A percentile compares a stretch with the other conserved stretches of the same genome.
These are phyloP conservation scores for Perca fluviatilis DNA, from an alignment of 2,113 vertebrate genomes.

Conservation along the genomic window DNA sequence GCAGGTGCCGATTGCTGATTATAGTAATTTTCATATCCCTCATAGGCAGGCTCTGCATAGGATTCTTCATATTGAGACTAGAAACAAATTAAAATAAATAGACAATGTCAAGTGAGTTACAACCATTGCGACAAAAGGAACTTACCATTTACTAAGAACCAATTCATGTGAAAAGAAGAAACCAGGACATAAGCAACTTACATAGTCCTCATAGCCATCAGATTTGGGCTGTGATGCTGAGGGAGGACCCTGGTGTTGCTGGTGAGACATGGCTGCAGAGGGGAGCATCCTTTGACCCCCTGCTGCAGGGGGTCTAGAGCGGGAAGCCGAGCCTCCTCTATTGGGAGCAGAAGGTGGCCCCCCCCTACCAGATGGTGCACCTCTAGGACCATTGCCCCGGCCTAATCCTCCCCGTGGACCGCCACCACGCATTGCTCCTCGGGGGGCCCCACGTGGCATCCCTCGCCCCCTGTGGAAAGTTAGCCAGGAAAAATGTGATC, in stretches of 20 bases:
- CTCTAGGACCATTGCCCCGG: constrained; percentile 88
- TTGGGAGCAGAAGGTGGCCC: constrained; percentile 85
- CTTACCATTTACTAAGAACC: neutral
- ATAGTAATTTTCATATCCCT: constrained; percentile 95
- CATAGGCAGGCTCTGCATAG: constrained; percentile 92
- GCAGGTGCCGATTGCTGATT: constrained; percentile 91
- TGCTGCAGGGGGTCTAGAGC: constrained; percentile 87
- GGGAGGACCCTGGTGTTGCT: constrained; percentile 79
- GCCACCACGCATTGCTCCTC: constrained; percentile 88
- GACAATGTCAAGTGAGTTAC: neutral
- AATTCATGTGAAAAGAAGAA: neutral
- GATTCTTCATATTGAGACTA: constrained; percentile 92
- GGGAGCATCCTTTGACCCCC: constrained; percentile 93
- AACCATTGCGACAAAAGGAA: neutral
- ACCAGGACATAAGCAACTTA: constrained; percentile 73
- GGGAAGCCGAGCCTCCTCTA: constrained; percentile 87
- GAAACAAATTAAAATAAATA: neutral
- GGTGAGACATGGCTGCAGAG: constrained; percentile 82
- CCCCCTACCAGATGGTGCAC: constrained; percentile 88
- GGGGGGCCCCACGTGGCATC: constrained; percentile 90
- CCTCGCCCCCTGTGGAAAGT: constrained; percentile 88
- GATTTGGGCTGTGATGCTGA: constrained; percentile 81
- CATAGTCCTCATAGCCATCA: constrained; percentile 94
- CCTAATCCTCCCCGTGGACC: constrained; percentile 89
- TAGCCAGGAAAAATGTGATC: neutral